A percentile compares a stretch with the other conserved stretches of the same genome.
phyloP scores from a whole-genome alignment of 2,113 vertebrate species.

The Saccopteryx leptura region DNA sequence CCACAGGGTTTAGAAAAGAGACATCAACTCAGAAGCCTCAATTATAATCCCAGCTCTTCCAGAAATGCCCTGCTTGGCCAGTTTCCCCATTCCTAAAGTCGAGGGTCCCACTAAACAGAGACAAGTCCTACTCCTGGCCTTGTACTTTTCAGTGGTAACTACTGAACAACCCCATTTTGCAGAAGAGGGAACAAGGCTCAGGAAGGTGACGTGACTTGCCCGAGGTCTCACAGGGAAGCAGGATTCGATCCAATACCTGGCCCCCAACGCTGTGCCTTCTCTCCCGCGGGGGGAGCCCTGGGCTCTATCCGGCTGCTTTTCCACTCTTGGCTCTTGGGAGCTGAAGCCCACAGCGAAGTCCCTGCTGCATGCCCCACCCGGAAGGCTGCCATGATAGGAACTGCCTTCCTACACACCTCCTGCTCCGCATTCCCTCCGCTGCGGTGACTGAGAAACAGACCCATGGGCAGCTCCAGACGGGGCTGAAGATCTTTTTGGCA shows the following conservation, averaged over 20 bases:
- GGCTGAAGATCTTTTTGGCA: not conserved
- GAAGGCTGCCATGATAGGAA: not conserved
- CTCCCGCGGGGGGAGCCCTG: not conserved
- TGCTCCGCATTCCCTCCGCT: not conserved
- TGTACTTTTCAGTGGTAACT: too few species aligned
- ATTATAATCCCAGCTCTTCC: not conserved
- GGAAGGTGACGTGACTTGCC: not conserved
- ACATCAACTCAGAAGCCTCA: not conserved
- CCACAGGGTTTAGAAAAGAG: not conserved
- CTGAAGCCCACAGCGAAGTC: not conserved
- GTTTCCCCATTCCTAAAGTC: not conserved
- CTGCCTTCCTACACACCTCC: not conserved
- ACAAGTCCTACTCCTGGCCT: not conserved
- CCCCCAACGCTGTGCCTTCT: not conserved
- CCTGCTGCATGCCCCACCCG: not conserved
- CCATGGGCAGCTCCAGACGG: not conserved
- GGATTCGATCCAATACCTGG: not conserved
- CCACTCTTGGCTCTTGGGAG: too few species aligned
- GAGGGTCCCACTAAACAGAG: not conserved
- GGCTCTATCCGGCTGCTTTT: not conserved
- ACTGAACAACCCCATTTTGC: not conserved
- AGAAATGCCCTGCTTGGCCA: not conserved
- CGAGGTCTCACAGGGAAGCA: accelerated
- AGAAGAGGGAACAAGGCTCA: not conserved
- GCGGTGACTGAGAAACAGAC: not conserved